A percentile compares a stretch with the other conserved stretches of the same genome.
Conservation (phyloP, 2,113 vertebrate species). For the Perccottus glenii region DNA sequence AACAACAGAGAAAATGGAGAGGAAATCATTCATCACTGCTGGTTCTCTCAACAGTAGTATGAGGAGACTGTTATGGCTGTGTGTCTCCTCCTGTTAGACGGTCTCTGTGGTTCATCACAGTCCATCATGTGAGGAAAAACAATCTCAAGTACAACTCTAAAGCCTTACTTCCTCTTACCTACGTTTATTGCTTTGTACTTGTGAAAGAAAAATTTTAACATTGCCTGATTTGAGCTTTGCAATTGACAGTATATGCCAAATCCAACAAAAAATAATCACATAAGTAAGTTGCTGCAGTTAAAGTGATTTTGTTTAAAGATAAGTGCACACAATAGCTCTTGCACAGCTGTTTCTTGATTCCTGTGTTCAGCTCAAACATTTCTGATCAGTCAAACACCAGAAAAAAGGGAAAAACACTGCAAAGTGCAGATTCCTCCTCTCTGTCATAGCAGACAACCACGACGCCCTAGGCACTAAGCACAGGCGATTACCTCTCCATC, state of each 20-base stretch:
- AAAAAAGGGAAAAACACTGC: constrained; percentile 5
- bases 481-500: constrained; percentile 62
- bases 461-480: constrained; percentile 54
- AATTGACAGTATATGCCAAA: no score
- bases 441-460: constrained; percentile 24
- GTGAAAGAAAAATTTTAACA: not conserved
- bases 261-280: no score
- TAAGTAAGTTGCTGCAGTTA: no score
- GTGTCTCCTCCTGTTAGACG: constrained; percentile 7
- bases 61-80: constrained; percentile 5
- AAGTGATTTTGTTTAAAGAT: constrained; percentile 4
- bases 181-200: not conserved
- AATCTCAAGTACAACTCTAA: not conserved
- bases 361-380: constrained; percentile 34
- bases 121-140: not conserved
- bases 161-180: not conserved
- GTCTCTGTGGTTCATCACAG: constrained; percentile 1
- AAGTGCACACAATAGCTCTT: constrained; percentile 8
- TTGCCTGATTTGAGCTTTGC: not conserved
- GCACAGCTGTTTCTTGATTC: constrained; percentile 16
- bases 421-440: constrained; percentile 29
- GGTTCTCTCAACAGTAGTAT: not conserved
- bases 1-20: constrained; percentile 4
- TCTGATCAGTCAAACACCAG: constrained; percentile 39
- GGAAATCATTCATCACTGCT: not conserved